Evolutionary conservation across 2,888 invertebrate species (phyloP).

Genomic region (Xestia c-nigrum): DNA sequence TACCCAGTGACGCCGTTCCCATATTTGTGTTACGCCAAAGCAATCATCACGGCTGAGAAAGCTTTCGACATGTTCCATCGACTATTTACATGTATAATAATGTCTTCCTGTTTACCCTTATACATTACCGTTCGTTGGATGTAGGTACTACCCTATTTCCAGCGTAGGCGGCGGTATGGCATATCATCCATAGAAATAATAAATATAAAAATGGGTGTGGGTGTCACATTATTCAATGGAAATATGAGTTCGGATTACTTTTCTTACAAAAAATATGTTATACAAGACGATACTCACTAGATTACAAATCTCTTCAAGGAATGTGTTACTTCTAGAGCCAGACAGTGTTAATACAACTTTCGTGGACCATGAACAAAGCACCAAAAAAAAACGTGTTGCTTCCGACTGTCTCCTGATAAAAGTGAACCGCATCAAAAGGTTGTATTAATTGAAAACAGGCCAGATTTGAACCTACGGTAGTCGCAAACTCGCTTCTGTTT

Average conservation of each 20-base stretch:
- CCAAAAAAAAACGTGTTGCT: no score
- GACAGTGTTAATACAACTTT: no score
- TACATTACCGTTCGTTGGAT: constrained; percentile 25
- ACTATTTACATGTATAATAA: constrained; percentile 43
- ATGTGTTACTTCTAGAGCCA: no score
- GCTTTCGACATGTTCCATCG: constrained; percentile 31
- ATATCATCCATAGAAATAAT: constrained; percentile 9
- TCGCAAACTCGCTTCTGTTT: not conserved
- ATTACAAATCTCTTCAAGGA: no score
- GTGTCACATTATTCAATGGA: not conserved
- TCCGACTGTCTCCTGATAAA: no score
- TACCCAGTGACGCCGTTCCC: constrained; percentile 6
- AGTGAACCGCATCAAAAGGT: no score
- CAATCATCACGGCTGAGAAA: constrained; percentile 48
- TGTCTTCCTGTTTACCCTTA: constrained; percentile 20
- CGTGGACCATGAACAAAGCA: no score
- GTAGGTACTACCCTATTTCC: constrained; percentile 5
- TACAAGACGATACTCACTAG: no score
- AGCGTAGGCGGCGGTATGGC: not conserved
- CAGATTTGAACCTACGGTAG: no score
- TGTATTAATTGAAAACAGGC: no score
- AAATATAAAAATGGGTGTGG: constrained; percentile 6
- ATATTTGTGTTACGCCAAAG: constrained; percentile 45
- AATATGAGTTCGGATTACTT: constrained; percentile 6
- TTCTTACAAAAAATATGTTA: not conserved